A percentile compares a stretch with the other conserved stretches of the same genome.
Evolutionary conservation across 2,113 vertebrate genomes (phyloP).

Genomic region (Rhegmatorhina hoffmannsi): DNA sequence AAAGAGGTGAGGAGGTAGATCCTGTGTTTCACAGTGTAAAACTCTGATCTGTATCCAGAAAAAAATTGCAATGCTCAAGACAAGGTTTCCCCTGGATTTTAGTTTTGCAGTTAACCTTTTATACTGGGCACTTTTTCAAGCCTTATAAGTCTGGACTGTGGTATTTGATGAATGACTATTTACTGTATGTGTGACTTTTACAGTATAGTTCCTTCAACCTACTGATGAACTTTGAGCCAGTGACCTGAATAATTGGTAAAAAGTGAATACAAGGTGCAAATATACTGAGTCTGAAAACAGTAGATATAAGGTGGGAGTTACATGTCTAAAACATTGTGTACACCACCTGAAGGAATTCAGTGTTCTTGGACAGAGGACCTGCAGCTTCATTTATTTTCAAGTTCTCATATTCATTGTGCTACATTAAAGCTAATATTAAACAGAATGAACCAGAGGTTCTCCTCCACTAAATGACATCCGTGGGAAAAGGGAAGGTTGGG

Average conservation of each 20-base stretch:
- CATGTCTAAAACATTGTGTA: not conserved
- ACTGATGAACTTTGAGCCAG: not conserved
- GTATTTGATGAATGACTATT: not conserved
- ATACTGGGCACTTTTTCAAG: not conserved
- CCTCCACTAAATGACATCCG: not conserved
- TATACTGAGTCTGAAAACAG: not conserved
- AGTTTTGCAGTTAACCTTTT: not conserved
- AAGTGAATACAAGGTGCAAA: not conserved
- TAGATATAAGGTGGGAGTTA: not conserved
- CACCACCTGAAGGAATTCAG: not conserved
- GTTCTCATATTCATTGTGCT: not conserved
- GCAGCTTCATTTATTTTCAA: not conserved
- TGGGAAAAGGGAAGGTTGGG: not conserved
- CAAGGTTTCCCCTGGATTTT: not conserved
- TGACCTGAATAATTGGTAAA: not conserved
- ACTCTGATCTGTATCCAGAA: not conserved
- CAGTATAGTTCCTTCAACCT: not conserved
- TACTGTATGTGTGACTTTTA: not conserved
- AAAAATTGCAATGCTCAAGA: not conserved
- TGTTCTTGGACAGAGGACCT: not conserved
- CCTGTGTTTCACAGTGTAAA: not conserved
- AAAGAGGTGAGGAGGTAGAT: not conserved
- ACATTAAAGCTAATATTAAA: not conserved
- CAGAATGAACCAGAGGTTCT: not conserved
- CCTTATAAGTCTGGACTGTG: not conserved